A percentile compares a stretch with the other conserved stretches of the same genome.
Evolutionary conservation across 2,113 vertebrate genomes (phyloP).

Genomic region (Hystrix cristata): DNA sequence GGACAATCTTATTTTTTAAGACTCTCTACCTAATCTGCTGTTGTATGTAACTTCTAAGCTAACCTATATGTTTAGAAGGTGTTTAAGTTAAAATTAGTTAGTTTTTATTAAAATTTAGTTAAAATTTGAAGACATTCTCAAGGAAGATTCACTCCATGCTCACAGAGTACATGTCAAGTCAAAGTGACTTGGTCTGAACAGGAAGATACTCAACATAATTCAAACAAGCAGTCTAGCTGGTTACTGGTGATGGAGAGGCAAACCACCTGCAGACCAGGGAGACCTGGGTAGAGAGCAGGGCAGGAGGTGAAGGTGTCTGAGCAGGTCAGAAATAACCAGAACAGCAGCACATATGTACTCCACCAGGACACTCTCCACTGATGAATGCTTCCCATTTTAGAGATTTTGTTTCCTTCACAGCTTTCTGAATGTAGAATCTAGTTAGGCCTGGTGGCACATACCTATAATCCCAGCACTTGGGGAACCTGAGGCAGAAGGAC

Average conservation of each 20-base stretch:
- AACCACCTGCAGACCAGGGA: background rate
- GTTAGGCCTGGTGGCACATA: background rate
- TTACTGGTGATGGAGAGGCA: background rate
- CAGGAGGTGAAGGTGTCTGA: accelerated
- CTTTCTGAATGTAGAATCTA: background rate
- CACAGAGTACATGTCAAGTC: background rate
- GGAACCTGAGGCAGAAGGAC: background rate
- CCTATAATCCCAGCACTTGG: background rate
- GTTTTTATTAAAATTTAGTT: background rate
- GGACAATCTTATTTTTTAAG: background rate
- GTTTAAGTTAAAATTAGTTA: background rate
- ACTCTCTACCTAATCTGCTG: background rate
- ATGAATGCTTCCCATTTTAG: background rate
- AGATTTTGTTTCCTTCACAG: background rate
- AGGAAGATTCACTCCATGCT: background rate
- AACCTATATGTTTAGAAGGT: background rate
- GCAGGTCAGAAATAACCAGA: background rate
- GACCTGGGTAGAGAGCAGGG: no score
- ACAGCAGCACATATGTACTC: accelerated
- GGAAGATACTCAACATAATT: background rate
- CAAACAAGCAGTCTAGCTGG: background rate
- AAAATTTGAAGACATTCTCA: conserved; percentile 32
- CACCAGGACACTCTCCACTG: accelerated
- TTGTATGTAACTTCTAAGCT: background rate
- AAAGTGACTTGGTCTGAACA: background rate